A percentile compares a stretch with the other conserved stretches of the same genome.
phyloP scores from a whole-genome alignment of 2,113 vertebrate species.

The Plectropomus leopardus region DNA sequence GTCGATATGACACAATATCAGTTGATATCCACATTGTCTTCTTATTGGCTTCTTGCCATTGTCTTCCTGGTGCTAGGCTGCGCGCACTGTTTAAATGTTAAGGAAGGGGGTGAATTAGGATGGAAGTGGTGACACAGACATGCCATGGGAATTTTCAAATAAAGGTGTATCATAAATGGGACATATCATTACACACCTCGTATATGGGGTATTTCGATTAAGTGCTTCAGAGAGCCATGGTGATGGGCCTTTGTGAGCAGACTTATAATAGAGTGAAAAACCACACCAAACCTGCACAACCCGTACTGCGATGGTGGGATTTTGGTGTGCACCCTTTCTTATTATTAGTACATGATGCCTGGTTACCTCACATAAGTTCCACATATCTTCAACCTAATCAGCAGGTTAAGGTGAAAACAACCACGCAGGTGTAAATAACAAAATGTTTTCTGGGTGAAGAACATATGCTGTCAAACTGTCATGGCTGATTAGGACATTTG shows the following conservation, averaged over 20 bases:
- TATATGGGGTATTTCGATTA: not conserved
- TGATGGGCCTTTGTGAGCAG: not conserved
- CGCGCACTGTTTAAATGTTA: no score
- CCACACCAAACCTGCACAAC: not conserved
- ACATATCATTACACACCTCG: no score
- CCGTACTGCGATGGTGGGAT: not conserved
- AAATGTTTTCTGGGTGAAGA: not conserved
- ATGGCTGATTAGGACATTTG: not conserved
- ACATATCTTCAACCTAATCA: constrained; percentile 15
- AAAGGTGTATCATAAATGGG: no score
- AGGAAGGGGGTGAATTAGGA: no score
- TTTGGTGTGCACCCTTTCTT: not conserved
- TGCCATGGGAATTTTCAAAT: no score
- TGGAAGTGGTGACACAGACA: no score
- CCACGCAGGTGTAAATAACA: constrained; percentile 15
- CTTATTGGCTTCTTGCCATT: no score
- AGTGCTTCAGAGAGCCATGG: not conserved
- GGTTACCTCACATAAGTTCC: not conserved
- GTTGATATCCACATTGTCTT: no score
- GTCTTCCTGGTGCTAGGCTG: no score
- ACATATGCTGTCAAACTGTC: not conserved
- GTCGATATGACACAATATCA: no score
- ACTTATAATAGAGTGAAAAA: not conserved
- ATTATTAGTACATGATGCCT: not conserved
- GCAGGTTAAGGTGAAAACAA: constrained; percentile 13